Evolutionary conservation across 2,113 vertebrate genomes (phyloP).

Genomic region (Eretmochelys imbricata): DNA sequence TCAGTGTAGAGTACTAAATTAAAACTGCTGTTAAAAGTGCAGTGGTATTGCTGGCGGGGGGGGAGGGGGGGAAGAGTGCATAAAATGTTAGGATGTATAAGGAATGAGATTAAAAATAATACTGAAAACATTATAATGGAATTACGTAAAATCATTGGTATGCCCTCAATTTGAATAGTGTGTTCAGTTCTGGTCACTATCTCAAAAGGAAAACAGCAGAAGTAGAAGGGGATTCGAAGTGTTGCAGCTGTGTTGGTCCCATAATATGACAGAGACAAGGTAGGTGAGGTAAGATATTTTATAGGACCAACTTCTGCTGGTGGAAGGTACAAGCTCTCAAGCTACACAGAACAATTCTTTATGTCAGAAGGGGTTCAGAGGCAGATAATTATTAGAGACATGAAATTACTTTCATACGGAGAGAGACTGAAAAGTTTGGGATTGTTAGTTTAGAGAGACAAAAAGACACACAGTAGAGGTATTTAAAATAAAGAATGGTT

Average conservation of each 20-base stretch:
- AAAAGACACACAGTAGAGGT: background rate
- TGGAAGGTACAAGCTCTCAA: too few species aligned
- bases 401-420: slow-evolving; percentile 23
- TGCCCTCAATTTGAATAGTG: slow-evolving; percentile 32
- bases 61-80: too few species aligned
- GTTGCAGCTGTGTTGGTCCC: background rate
- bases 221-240: slow-evolving; percentile 56
- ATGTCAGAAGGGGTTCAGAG: too few species aligned
- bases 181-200: slow-evolving; percentile 57
- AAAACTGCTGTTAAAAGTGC: slow-evolving; percentile 17
- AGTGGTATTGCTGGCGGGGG: background rate
- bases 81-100: too few species aligned
- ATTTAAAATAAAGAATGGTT: background rate
- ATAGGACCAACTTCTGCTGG: too few species aligned
- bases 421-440: background rate
- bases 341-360: too few species aligned
- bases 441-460: background rate
- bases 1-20: slow-evolving; percentile 3
- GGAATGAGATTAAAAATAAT: slow-evolving; percentile 54
- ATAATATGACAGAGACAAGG: too few species aligned
- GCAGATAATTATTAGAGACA: slow-evolving; percentile 23
- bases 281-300: too few species aligned
- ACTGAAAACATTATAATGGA: background rate
- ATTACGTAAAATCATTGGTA: slow-evolving; percentile 18
- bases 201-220: slow-evolving; percentile 43